Percentiles rank a stretch among this genome's conserved stretches.
Conservation (phyloP, 1,140 invertebrate genomes). For the Palaemon carinicauda region DNA sequence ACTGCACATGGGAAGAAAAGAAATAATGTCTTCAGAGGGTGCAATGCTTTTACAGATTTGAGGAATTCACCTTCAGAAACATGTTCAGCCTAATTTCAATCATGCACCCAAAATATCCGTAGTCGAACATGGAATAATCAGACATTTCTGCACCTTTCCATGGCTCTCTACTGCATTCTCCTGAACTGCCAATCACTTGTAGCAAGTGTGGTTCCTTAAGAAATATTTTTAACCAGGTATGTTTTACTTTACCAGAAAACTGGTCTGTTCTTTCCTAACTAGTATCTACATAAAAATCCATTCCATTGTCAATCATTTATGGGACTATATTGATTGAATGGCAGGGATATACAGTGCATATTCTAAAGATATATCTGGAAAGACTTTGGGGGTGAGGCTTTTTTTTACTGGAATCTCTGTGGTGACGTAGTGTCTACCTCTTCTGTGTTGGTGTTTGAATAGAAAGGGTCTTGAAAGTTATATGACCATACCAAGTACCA, state of each 20-base stretch:
- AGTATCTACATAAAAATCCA: neutral
- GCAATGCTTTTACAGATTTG: neutral
- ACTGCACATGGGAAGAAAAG: neutral
- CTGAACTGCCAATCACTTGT: neutral
- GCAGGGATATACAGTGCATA: no score
- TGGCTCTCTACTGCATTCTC: neutral
- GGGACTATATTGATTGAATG: neutral
- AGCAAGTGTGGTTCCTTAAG: constrained; percentile 3
- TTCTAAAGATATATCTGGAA: no score
- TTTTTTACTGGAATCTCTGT: no score
- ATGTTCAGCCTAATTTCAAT: neutral
- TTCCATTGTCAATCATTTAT: neutral
- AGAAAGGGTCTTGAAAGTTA: no score
- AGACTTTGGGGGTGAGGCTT: no score
- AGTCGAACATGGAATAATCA: neutral
- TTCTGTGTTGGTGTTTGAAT: no score
- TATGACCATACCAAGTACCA: no score
- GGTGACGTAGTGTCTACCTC: no score
- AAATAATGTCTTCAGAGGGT: neutral
- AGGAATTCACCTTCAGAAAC: neutral
- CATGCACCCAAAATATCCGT: neutral
- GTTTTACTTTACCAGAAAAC: neutral
- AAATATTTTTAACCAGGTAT: neutral
- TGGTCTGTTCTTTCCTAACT: neutral
- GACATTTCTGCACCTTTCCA: neutral